Base-by-base conservation (phyloP, 2,888 invertebrate genomes). In the Steinernema carpocapsae region DNA sequence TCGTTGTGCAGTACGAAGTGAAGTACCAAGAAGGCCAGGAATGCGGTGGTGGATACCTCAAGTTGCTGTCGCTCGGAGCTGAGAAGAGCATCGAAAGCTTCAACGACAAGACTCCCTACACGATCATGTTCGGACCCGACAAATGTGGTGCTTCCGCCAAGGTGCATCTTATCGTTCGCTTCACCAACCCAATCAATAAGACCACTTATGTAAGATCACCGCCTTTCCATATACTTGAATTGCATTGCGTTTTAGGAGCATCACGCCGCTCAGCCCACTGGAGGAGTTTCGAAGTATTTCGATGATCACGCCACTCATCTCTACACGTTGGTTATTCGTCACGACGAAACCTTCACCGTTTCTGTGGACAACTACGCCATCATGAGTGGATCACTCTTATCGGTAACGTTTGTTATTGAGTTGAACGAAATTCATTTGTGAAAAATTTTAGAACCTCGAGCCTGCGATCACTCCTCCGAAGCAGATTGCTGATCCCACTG, bases 41-140 rank as follows among this genome's bases (percentile, higher is more conserved):
- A 88, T 99, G 99, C 89, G 99, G 99, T 64, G 99, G 99, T 12
- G 95, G 97, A 10, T 99, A 99, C 88, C 90, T 99, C 71, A 99
- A 99, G 89, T 91, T 99, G 64, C 90, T 99, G 22, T 93, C 94
- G 14, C 91, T 92, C 32, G 92, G 92, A 74, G 90, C 91, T 59
- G 90, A 91, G 74, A 81, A 83, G 72, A 76, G 79, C 46, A 74
- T 86, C 26, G 77, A 76, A 14, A 64, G 71, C 24, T 83, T 83
- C 74, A 76, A 77, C 46, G 97, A 99, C 90, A 95, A 95, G 89
- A 95, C 97, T 0, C 93, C 95, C 0, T 99, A 97, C 90, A 94
- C 95, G 1, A 94, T 99, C 86, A 99, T 99, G 99, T 99, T 99
- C 90, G 99, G 97, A 0, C 97, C 97, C 10, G 99, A 99, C 91